A percentile compares a stretch with the other conserved stretches of the same genome.
Evolutionary conservation across 53 echinoderm and acorn worm genomes (phyloP).

Genomic region (Antedon mediterranea): DNA sequence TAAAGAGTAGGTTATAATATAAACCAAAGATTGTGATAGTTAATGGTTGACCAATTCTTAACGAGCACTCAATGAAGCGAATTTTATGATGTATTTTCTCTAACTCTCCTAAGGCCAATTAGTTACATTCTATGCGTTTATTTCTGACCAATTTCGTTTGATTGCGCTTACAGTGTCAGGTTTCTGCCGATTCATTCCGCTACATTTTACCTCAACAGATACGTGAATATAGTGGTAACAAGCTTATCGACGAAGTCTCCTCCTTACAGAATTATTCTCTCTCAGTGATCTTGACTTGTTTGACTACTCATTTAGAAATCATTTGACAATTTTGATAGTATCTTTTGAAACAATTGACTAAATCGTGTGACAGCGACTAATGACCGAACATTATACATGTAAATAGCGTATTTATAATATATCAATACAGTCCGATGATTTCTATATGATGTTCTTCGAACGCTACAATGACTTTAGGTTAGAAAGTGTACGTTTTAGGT

Average conservation of each 20-base stretch:
- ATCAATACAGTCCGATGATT: too few species aligned
- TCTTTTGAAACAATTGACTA: neutral
- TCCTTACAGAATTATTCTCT: neutral
- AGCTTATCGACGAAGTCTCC: neutral
- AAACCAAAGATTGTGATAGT: neutral
- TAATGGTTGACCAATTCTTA: neutral
- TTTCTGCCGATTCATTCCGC: neutral
- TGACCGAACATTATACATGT: neutral
- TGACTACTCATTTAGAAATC: neutral
- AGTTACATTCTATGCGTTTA: neutral
- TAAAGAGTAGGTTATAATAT: too few species aligned
- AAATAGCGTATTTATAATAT: too few species aligned
- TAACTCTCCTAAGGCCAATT: neutral
- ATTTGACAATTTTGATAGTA: neutral
- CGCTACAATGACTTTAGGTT: too few species aligned
- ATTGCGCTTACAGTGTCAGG: neutral
- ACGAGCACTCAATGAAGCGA: neutral
- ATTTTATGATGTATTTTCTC: neutral
- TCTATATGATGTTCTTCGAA: too few species aligned
- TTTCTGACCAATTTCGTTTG: slow-evolving; percentile 1
- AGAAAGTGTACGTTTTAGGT: too few species aligned
- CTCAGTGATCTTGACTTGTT: neutral
- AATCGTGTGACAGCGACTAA: neutral
- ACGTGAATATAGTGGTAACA: neutral
- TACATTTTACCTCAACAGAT: neutral